Evolutionary conservation across 1,140 invertebrate genomes (phyloP).

Genomic region (Antheraea pernyi): DNA sequence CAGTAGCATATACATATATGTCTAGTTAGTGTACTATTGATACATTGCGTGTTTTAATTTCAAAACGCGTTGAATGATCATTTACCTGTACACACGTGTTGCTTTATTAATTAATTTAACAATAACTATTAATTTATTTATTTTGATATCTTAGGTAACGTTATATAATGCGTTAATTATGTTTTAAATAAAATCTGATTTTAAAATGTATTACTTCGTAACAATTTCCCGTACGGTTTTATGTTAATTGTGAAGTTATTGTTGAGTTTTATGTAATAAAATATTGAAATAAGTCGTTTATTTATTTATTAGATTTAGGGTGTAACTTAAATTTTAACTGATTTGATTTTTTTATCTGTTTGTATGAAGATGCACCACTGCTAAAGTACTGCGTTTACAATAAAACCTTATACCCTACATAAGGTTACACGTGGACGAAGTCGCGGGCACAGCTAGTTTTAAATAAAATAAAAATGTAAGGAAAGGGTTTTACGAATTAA

Average conservation of each 20-base stretch:
- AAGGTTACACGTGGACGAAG: too few relatives aligned
- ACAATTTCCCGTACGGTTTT: slow-evolving; percentile 43
- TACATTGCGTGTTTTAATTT: slow-evolving; percentile 43
- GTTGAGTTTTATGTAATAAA: slow-evolving; percentile 75
- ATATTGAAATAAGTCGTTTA: slow-evolving; percentile 15
- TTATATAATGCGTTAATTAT: not conserved
- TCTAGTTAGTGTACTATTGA: slow-evolving; percentile 28
- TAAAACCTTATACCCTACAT: too few relatives aligned
- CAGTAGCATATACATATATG: not conserved
- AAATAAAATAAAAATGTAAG: too few relatives aligned
- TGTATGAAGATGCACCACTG: too few relatives aligned
- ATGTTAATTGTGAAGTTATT: slow-evolving; percentile 63
- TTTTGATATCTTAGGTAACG: not conserved
- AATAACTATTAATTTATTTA: slow-evolving; percentile 17
- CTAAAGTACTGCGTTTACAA: too few relatives aligned
- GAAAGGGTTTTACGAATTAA: too few relatives aligned
- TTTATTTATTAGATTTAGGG: slow-evolving; percentile 1
- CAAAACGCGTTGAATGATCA: slow-evolving; percentile 26
- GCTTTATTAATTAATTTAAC: slow-evolving; percentile 27
- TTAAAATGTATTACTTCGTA: slow-evolving; percentile 33
- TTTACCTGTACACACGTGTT: slow-evolving; percentile 27
- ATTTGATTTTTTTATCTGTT: too few relatives aligned
- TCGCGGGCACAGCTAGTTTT: too few relatives aligned
- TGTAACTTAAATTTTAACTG: not conserved
- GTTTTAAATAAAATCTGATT: not conserved